Evolutionary conservation across 2,888 invertebrate genomes (phyloP), one percentile per base, ranked within the genome.

Genomic region (Bellardia pandia): DNA sequence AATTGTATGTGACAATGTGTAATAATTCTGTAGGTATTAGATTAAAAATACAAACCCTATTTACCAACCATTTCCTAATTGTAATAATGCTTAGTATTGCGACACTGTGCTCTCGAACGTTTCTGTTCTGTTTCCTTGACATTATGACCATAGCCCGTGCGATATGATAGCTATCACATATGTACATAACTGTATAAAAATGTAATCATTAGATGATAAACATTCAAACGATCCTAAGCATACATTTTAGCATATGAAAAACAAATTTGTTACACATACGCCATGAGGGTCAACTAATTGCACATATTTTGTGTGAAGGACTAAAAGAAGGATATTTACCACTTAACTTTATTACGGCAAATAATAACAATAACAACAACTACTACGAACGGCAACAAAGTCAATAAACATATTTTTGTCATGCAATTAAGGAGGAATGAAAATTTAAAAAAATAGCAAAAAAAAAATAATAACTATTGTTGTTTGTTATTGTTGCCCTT

Each of bases 351-450:
- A 68, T 68, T 40, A 64, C 14, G 7, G 64, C n/a, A 68, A 48
- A 68, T 48, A 45, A 45, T 23, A 60, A 45, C 30, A 72, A n/a
- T 37, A 53, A 72, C 58, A 72, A 53, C n/a, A n/a, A 23, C 56
- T 16, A 69, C 37, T n/a, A 23, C 9, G 30, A 23, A 30, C 58
- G n/a, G 40, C 53, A 62, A 79, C 40, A 79, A 71, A 60, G 79
- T 51, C 79, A 60, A 71, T 79, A 79, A 79, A 71, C 60, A 71
- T 79, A 71, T 71, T 71, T 79, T 71, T 79, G 71, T 79, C 69
- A 79, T 60, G 51, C 79, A 62, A 71, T 71, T 79, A 71, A 60
- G 53, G 66, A 6, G 9, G 13, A 30, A 48, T 5, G 9, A 3
- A 40, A 48, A 45, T 23, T 48, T 1, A 23, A 45, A 23, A 68